phyloP scores from a whole-genome alignment of 2,888 invertebrate genomes.

The Glyphotaelius pellucidus region DNA sequence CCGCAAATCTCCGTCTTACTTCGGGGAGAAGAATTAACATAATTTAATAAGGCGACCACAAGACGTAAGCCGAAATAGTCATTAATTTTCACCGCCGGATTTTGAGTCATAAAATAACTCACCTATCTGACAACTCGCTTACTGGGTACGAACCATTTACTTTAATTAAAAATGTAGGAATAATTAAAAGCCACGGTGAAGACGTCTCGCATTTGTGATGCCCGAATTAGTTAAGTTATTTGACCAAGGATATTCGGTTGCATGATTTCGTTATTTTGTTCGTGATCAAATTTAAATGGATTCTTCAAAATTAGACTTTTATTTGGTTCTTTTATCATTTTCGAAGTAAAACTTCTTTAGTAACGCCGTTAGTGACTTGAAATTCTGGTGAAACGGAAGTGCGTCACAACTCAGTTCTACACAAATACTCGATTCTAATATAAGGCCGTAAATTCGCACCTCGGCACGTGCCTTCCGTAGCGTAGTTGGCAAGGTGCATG shows the following conservation, averaged over 20 bases:
- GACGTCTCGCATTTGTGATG: not conserved
- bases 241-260: not conserved
- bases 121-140: not conserved
- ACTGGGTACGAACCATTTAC: not conserved
- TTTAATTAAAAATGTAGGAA: slow-evolving; percentile 26
- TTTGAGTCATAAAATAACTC: slow-evolving; percentile 25
- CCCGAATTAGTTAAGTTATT: not conserved
- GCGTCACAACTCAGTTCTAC: too few species aligned
- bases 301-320: not conserved
- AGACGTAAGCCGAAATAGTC: slow-evolving; percentile 34
- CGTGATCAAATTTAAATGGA: not conserved
- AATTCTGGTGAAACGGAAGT: too few species aligned
- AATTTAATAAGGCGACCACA: slow-evolving; percentile 44
- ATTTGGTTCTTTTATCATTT: too few species aligned
- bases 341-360: too few species aligned
- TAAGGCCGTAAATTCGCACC: too few species aligned
- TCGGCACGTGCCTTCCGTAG: too few species aligned
- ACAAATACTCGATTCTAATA: too few species aligned
- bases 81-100: slow-evolving; percentile 44
- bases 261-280: not conserved
- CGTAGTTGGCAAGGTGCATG: too few species aligned
- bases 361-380: too few species aligned
- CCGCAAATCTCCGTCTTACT: not conserved
- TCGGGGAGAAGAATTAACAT: slow-evolving; percentile 26
- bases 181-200: not conserved